Conservation (phyloP, 1,140 invertebrate genomes). For the Maconellicoccus hirsutus region DNA sequence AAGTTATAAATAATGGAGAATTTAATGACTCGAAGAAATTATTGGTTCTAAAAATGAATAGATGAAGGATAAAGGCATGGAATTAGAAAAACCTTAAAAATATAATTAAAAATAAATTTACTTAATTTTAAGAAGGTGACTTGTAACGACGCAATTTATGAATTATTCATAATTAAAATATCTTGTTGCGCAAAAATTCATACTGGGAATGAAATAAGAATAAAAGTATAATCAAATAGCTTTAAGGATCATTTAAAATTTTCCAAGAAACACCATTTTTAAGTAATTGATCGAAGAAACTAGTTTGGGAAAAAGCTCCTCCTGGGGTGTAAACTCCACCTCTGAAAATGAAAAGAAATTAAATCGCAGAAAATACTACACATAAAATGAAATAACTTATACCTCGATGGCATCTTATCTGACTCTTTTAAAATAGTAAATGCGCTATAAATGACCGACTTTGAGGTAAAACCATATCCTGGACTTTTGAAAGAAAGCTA, state of each 20-base stretch:
- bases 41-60: too few relatives aligned
- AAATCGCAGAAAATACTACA: neutral
- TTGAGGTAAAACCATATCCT: constrained; percentile 71
- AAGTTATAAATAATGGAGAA: too few relatives aligned
- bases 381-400: neutral
- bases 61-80: too few relatives aligned
- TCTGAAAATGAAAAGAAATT: constrained; percentile 30
- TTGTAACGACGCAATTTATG: too few relatives aligned
- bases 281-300: constrained; percentile 45
- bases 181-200: too few relatives aligned
- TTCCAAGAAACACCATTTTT: constrained; percentile 39
- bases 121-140: too few relatives aligned
- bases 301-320: constrained; percentile 49
- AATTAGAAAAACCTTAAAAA: too few relatives aligned
- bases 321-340: constrained; percentile 49
- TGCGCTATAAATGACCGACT: constrained; percentile 55
- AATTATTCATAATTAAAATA: too few relatives aligned
- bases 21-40: too few relatives aligned
- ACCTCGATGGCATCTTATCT: constrained; percentile 11
- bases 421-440: constrained; percentile 60
- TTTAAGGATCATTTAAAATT: neutral
- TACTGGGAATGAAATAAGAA: too few relatives aligned
- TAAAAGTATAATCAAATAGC: too few relatives aligned
- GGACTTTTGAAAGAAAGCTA: constrained; percentile 51
- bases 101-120: too few relatives aligned